Evolutionary conservation across 2,888 invertebrate genomes (phyloP).

Genomic region (Nebria brevicollis): DNA sequence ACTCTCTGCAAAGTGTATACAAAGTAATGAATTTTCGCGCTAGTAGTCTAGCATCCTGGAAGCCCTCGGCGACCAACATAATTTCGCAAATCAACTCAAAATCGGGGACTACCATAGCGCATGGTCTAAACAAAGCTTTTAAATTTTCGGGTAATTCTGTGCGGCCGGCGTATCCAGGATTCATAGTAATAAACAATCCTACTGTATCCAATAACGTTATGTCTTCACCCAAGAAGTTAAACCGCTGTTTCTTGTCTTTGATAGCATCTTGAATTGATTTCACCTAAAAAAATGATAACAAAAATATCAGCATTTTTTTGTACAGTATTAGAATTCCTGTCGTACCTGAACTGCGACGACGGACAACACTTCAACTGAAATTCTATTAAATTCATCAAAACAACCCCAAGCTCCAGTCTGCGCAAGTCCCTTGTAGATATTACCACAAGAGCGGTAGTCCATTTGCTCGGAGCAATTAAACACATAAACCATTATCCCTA

Average conservation of each 20-base stretch:
- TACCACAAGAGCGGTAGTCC: constrained; percentile 95
- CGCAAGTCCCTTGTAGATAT: constrained; percentile 94
- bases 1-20: constrained; percentile 88
- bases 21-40: constrained; percentile 95
- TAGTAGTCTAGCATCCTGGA: constrained; percentile 88
- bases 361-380: constrained; percentile 93
- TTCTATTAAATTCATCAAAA: constrained; percentile 96
- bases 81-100: constrained; percentile 96
- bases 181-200: constrained; percentile 96
- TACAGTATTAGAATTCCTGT: not conserved
- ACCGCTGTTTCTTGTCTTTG: constrained; percentile 79
- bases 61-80: constrained; percentile 96
- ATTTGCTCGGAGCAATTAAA: constrained; percentile 97
- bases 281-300: constrained; percentile 23
- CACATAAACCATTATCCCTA: constrained; percentile 97
- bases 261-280: constrained; percentile 88
- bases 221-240: constrained; percentile 86
- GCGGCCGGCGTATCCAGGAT: constrained; percentile 94
- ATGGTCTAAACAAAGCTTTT: constrained; percentile 82
- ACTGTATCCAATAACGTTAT: constrained; percentile 80
- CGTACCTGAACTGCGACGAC: constrained; percentile 93
- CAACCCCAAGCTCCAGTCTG: constrained; percentile 98
- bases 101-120: constrained; percentile 98
- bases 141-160: constrained; percentile 88
- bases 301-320: constrained; percentile 12